Conservation (phyloP, 2,888 invertebrate genomes). For the Didymodactylos carnosus region DNA sequence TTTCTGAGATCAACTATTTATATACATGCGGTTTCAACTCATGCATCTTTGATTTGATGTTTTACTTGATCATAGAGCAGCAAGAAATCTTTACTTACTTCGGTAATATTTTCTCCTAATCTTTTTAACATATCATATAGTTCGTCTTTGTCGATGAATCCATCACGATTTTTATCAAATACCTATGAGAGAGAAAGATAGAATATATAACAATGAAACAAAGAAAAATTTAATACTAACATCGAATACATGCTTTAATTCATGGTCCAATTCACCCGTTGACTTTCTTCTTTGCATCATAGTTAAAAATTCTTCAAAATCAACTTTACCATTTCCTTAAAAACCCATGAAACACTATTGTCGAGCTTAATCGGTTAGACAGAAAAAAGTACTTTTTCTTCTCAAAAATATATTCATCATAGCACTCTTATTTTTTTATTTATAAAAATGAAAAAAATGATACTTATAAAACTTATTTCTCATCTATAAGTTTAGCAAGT, state of each 20-base stretch:
- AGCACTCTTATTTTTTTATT: no score
- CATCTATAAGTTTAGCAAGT: no score
- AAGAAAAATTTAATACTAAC: neutral
- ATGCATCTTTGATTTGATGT: no score
- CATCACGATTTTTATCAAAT: neutral
- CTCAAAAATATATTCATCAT: no score
- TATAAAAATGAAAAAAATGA: no score
- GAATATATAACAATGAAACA: neutral
- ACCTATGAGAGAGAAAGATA: neutral
- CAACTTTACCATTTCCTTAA: neutral
- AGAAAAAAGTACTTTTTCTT: no score
- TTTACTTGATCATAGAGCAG: no score
- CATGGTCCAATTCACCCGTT: neutral
- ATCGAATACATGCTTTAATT: neutral
- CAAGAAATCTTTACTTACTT: neutral
- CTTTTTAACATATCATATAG: neutral
- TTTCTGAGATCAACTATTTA: no score
- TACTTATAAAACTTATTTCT: no score
- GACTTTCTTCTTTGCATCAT: neutral
- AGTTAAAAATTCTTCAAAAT: neutral
- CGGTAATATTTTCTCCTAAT: neutral
- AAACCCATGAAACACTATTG: no score
- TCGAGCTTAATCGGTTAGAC: no score
- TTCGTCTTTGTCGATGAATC: constrained; percentile 1
- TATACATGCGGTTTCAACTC: no score